Evolutionary conservation across 2,113 vertebrate species (phyloP), one percentile per base, ranked within the genome.

Genomic region (Datnioides undecimradiatus): DNA sequence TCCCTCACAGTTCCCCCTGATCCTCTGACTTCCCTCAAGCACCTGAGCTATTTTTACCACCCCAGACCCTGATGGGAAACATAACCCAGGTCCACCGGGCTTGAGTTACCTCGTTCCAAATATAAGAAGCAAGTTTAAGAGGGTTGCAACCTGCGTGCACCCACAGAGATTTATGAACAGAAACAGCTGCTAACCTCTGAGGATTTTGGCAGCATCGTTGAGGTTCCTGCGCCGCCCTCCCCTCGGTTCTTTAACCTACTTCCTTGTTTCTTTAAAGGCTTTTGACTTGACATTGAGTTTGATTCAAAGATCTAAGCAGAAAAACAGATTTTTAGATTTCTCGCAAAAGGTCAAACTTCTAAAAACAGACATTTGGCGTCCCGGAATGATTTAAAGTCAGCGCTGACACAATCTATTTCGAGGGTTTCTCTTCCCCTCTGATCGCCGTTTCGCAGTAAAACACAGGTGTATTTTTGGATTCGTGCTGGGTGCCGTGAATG

Each of bases 41-140:
- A 87, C 86, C 80, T 80, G 74, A 67, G 79, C 84, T 94, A 95
- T 94, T 94, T 93, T 90, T 94, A 90, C n/a, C 31, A n/a, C 31
- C 59, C 16, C 52, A 38, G 5, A 64, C 23, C 3, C 69, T 36
- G n/a, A 79, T 41, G 72, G 71, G 80, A 80, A 83, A 72, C 36
- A 27, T 74, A 92, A 93, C 82, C 68, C 34, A 36, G 73, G 73
- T 71, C 71, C 62, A 21, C 67, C 34, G 70, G 86, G 88, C 89
- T 95, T 93, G 45, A 77, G 90, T 95, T 95, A 92, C 94, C 70
- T 87, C 34, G 77, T 88, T 93, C 92, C 91, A 94, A 94, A 95
- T 95, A 95, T 92, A 94, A 83, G 73, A 23, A 34, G 41, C 40
- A 21, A 82, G 77, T 91, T 88, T 52, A 79, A 84, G 87, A 82